Percentiles rank a stretch among this genome's conserved stretches.
Evolutionary conservation across 2,113 vertebrate genomes (phyloP).

Genomic region (Genyomyrus donnyi): DNA sequence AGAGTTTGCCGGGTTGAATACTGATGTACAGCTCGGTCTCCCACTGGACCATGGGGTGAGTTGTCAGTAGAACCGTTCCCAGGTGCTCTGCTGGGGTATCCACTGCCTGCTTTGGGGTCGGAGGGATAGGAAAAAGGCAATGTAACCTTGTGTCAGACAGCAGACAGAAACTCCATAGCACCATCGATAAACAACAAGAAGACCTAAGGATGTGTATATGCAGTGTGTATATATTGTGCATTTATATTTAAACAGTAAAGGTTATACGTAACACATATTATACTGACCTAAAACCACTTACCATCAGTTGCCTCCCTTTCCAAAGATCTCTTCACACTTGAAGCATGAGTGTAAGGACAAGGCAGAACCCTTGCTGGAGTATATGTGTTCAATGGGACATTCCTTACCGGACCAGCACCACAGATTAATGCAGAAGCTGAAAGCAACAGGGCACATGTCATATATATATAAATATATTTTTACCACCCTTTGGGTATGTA

Average conservation of each 20-base stretch:
- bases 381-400: slow-evolving; percentile 72
- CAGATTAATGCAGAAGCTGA: slow-evolving; percentile 33
- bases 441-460: neutral
- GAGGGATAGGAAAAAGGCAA: neutral
- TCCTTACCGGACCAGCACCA: slow-evolving; percentile 61
- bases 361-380: slow-evolving; percentile 75
- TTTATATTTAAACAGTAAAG: neutral
- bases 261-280: neutral
- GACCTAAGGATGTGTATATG: neutral
- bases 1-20: slow-evolving; percentile 17
- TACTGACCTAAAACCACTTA: slow-evolving; percentile 29
- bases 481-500: neutral
- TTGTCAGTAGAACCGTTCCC: slow-evolving; percentile 35
- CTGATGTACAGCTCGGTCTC: neutral
- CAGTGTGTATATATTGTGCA: neutral
- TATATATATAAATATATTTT: neutral
- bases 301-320: slow-evolving; percentile 35
- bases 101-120: slow-evolving; percentile 40
- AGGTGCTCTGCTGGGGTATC: slow-evolving; percentile 35
- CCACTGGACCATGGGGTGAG: neutral
- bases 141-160: neutral
- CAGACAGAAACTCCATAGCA: neutral
- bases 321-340: slow-evolving; percentile 44
- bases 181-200: neutral
- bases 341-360: slow-evolving; percentile 56